phyloP scores from a whole-genome alignment of 1,140 invertebrate genomes.

The Rhyacophila brunnea region DNA sequence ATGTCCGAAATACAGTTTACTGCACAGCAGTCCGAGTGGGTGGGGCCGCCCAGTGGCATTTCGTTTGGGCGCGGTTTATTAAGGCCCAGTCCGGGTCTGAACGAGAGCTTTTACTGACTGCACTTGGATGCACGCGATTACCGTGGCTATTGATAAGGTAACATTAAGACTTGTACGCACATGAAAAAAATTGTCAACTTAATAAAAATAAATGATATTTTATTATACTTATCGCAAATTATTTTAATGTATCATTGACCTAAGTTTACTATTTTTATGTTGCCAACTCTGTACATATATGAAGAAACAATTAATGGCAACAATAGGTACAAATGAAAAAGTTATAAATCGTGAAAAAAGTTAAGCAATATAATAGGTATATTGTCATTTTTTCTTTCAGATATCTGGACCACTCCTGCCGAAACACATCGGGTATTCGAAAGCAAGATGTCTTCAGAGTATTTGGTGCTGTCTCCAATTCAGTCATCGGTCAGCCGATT shows the following conservation, averaged over 20 bases:
- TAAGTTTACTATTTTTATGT: too few relatives aligned
- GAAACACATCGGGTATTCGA: conserved; percentile 70
- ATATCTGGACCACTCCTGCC: conserved; percentile 69
- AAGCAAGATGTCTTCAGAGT: conserved; percentile 77
- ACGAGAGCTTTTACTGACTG: conserved; percentile 69
- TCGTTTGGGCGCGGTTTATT: conserved; percentile 74
- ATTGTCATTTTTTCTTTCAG: conserved; percentile 41
- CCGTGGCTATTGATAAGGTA: conserved; percentile 72
- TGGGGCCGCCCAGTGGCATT: conserved; percentile 80
- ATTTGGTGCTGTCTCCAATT: conserved; percentile 69
- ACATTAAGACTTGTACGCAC: too few relatives aligned
- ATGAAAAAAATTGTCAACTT: too few relatives aligned
- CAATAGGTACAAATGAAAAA: too few relatives aligned
- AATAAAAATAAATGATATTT: too few relatives aligned
- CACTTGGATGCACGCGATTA: conserved; percentile 75
- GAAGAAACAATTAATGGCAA: too few relatives aligned
- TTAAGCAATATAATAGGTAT: too few relatives aligned
- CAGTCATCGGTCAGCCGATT: conserved; percentile 70
- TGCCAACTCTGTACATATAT: too few relatives aligned
- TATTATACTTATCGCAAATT: too few relatives aligned
- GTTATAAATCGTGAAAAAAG: too few relatives aligned
- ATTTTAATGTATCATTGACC: too few relatives aligned
- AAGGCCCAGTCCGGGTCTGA: conserved; percentile 73
- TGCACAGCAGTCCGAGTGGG: conserved; percentile 81
- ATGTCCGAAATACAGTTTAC: conserved; percentile 77